These are phyloP conservation scores for Megamerina dolium DNA, from an alignment of 2,888 invertebrate species.

Conservation along the genomic window DNA sequence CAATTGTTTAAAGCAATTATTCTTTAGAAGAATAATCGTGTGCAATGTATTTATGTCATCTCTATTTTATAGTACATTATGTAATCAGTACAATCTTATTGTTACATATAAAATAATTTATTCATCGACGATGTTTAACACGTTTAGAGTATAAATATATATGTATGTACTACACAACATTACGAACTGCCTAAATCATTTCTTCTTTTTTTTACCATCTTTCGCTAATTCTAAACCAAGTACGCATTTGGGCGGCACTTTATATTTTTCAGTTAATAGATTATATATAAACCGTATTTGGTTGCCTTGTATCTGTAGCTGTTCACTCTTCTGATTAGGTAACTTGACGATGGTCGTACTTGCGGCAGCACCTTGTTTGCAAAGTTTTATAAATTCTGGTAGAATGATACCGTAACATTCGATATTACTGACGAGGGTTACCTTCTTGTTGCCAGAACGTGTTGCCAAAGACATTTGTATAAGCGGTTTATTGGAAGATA, in stretches of 20 bases:
- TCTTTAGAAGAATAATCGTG: no score
- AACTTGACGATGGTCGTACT: conserved; percentile 73
- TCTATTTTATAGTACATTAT: no score
- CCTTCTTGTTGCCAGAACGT: conserved; percentile 85
- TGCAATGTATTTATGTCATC: no score
- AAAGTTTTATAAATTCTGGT: conserved; percentile 69
- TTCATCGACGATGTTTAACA: no score
- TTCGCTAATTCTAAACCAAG: conserved; percentile 46
- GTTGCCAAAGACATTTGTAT: conserved; percentile 71
- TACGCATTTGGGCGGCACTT: conserved; percentile 46
- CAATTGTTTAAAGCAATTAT: no score
- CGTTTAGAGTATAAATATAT: no score
- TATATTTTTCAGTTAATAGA: conserved; percentile 47
- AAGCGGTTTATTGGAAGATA: conserved; percentile 64
- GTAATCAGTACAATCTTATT: no score
- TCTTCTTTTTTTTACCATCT: conserved; percentile 43
- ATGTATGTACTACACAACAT: no score
- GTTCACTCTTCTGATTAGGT: conserved; percentile 66
- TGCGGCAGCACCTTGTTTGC: conserved; percentile 81
- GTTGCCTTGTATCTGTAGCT: conserved; percentile 86
- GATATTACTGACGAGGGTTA: conserved; percentile 84
- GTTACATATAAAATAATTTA: no score
- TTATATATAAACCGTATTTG: conserved; percentile 58
- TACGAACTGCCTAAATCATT: no score
- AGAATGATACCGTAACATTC: conserved; percentile 80